Evolutionary conservation across 2,797 vertebrate species (phyloP), one percentile per base, ranked within the genome.

Genomic region (Chaenodraco wilsoni): DNA sequence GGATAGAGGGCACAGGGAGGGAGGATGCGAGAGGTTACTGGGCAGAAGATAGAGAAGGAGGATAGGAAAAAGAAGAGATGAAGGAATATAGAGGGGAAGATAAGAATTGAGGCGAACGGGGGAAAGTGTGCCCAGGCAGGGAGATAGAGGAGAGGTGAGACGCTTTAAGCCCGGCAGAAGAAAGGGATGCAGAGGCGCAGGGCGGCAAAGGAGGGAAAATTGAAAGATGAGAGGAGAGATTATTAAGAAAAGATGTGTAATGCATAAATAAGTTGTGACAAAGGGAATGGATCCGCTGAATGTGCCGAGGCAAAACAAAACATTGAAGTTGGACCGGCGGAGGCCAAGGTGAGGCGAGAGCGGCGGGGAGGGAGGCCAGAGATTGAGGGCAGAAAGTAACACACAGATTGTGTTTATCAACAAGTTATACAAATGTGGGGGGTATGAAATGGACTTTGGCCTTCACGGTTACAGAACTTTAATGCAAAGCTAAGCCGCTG

Each of bases 161-260:
- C 17, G 82, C 83, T 90, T 88, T 78, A 85, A 84, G 83, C 37
- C n/a, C 67, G 70, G 76, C 62, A 64, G 78, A 86, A 86, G 79
- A 91, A 90, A 89, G 70, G 76, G 52, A 74, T 41, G 78, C 65
- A 70, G 67, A 82, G 84, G 79, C 61, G 21, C 76, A 83, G 78
- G 84, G 84, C 67, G 52, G 87, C 82, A 84, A 87, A 87, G 81
- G 79, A 81, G 72, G 79, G 86, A 87, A 87, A 92, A 90, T 91
- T 90, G 90, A 92, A 92, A 93, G 92, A 93, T 93, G 88, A 89
- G 84, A 88, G 84, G 54, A 13, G 45, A 91, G 92, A 93, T 93
- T 93, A 85, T 87, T 85, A 84, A 82, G 85, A 80, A 87, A 87
- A 87, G 89, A 91, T 86, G 79, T 83, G 77, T 77, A 87, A 81